Conservation (phyloP, 2,113 vertebrate genomes). For the Elaphurus davidianus region DNA sequence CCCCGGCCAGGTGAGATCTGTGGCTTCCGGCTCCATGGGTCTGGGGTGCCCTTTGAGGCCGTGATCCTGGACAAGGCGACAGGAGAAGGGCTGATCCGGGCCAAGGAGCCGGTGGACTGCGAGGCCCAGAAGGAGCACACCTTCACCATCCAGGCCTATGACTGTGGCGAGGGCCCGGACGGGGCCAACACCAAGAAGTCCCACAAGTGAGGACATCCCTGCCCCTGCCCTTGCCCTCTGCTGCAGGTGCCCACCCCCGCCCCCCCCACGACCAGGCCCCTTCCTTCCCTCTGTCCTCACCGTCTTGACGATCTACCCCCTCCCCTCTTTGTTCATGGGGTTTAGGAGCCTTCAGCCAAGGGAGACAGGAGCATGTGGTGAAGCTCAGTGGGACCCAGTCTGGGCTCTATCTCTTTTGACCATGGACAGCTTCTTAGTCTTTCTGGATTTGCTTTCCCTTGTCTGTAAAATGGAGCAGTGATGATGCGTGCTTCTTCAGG, state of each 20-base stretch:
- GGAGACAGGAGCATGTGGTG: not conserved
- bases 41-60: conserved; percentile 95
- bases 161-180: conserved; percentile 97
- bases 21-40: conserved; percentile 95
- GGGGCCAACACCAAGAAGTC: conserved; percentile 98
- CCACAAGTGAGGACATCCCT: conserved; percentile 89
- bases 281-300: not conserved
- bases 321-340: not conserved
- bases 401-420: not conserved
- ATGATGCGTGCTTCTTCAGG: not conserved
- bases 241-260: not conserved
- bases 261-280: not conserved
- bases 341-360: not conserved
- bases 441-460: not conserved
- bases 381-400: not conserved
- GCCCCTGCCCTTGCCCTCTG: not conserved
- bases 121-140: conserved; percentile 97
- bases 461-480: not conserved
- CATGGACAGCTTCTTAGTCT: not conserved
- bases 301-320: not conserved
- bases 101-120: conserved; percentile 96
- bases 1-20: conserved; percentile 94
- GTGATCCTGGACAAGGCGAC: conserved; percentile 97
- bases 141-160: conserved; percentile 98
- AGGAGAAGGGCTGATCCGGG: conserved; percentile 95